These are phyloP conservation scores for Tyto alba DNA, from an alignment of 2,113 vertebrate genomes.

Conservation along the genomic window DNA sequence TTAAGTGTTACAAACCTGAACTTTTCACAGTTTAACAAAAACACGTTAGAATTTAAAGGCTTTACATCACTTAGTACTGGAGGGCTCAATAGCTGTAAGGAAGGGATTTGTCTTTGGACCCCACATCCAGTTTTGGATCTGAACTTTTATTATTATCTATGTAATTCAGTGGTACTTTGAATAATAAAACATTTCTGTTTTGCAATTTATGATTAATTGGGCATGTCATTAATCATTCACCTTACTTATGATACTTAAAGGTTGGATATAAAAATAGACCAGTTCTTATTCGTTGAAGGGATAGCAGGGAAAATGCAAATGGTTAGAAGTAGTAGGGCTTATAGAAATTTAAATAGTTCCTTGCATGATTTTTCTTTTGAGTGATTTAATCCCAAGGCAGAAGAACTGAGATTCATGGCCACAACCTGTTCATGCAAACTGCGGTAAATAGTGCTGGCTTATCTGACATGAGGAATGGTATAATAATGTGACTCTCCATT, in stretches of 20 bases:
- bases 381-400: neutral
- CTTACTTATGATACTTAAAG: neutral
- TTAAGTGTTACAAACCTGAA: neutral
- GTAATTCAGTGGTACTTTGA: neutral
- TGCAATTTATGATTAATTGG: neutral
- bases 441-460: neutral
- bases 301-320: neutral
- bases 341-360: neutral
- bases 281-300: neutral
- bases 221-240: neutral
- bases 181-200: neutral
- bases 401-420: neutral
- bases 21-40: neutral
- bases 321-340: neutral
- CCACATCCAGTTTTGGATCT: neutral
- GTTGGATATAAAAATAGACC: neutral
- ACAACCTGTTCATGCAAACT: neutral
- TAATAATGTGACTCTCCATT: neutral
- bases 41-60: neutral
- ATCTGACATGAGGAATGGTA: neutral
- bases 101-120: neutral
- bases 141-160: neutral
- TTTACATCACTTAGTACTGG: accelerated
- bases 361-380: neutral
- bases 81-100: neutral